Percentiles rank a stretch among this genome's conserved stretches.
These are phyloP conservation scores for Drosophila tanythrix DNA, from an alignment of 2,888 invertebrate genomes.

Conservation along the genomic window DNA sequence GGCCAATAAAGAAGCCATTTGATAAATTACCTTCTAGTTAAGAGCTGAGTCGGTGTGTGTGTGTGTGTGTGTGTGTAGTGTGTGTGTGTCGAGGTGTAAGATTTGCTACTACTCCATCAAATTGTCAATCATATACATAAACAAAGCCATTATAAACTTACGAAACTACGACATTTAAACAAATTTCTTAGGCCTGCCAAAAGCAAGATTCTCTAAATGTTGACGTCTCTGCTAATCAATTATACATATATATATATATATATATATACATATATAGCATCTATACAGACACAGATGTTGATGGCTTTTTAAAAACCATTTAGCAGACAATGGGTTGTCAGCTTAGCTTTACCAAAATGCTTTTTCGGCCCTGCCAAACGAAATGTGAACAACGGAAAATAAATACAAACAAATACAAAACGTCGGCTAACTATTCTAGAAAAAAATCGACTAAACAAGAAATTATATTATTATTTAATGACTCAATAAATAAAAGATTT, in stretches of 20 bases:
- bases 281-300: background rate
- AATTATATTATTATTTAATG: slow-evolving; percentile 74
- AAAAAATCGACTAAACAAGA: slow-evolving; percentile 39
- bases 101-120: background rate
- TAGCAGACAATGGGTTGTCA: slow-evolving; percentile 1
- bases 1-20: slow-evolving; percentile 1
- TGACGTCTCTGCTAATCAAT: background rate
- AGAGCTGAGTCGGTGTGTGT: background rate
- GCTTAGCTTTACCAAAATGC: background rate
- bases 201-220: background rate
- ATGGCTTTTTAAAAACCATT: slow-evolving; percentile 4
- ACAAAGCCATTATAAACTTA: background rate
- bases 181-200: background rate
- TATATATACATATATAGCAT: background rate
- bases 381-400: background rate
- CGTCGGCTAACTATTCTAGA: background rate
- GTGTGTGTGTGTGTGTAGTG: background rate
- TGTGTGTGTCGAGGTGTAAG: slow-evolving; percentile 5
- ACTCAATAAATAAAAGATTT: slow-evolving; percentile 70
- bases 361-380: background rate
- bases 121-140: slow-evolving; percentile 12
- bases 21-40: slow-evolving; percentile 15
- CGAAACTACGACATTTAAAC: background rate
- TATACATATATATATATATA: background rate
- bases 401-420: background rate